Base-by-base conservation (phyloP, 2,888 invertebrate genomes). In the Cheilosia pagana region DNA sequence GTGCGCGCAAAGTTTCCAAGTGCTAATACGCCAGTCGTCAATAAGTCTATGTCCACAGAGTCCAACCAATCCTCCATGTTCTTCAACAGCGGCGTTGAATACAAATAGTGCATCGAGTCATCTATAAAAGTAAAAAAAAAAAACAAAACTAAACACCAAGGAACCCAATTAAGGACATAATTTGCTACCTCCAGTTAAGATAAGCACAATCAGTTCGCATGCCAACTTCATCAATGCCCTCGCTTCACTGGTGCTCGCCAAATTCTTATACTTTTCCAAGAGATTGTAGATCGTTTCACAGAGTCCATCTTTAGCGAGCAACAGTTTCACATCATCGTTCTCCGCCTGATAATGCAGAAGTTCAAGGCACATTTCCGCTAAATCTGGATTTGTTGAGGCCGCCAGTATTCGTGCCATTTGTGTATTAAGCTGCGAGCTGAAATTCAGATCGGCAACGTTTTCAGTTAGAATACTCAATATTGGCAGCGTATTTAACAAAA, bases 1-100 rank as follows among this genome's bases (percentile, higher is more conserved):
- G 95, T 95, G 52, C 98, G 93, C 0, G 98, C 98, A 92, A 98
- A 98, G 93, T 98, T 98, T 1, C 97, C 98, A 87, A 98, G 93
- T 0, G 97, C 97, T 86, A 98, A 92, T 3, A 97, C 95, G 0
- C 96, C 97, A 0, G 97, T 96, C n/a, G 95, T 94, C 88, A 96
- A 93, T 23, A 98, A 92, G 90, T 96, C 96, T 83, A 94, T 94
- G 90, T 96, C 95, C 23, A 93, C 92, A 0, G 95, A 94, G 77
- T 95, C 94, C 86, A 98, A 92, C 98, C 98, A 98, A 39, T 93
- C 93, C 63, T 96, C 93, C 92, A 96, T 94, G 0, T 93, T 90
- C 94, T 95, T 88, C 92, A 92, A 91, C 95, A 98, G 10, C 95
- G 95, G 87, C 62, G 95, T 94, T 52, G 94, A 93, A 90, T 97